Base-by-base conservation (phyloP, 1,140 invertebrate species). In the Ganaspis sp. region DNA sequence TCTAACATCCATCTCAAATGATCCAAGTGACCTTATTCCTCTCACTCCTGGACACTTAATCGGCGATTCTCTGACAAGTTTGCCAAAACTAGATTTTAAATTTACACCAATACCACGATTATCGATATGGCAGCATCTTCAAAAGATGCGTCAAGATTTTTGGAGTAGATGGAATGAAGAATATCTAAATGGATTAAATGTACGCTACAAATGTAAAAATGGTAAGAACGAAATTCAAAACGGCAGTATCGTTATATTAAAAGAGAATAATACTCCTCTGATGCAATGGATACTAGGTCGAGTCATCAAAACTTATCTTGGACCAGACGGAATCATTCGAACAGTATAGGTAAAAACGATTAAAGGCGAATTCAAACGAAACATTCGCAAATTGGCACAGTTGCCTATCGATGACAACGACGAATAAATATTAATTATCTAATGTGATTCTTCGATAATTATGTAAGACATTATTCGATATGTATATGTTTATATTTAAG, bases 1-100 rank as follows among this genome's bases (percentile, higher is more conserved):
- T 17, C 26, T 64, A 6, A 64, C 15, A 8, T 6, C 72, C 0
- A 40, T 64, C 3, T 74, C 72, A 0, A 1, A 21, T 0, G 54
- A 74, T 26, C 58, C 64, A 0, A 74, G 49, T 4, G 73, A 74
- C 9, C 4, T 42, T 4, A 17, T 74, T 6, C 19, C 34, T 1
- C 58, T 69, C n/a, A 54, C 73, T 17, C 58, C 54, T 29, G 73
- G 54, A 0, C 73, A 74, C 49, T 12, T 74, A 1, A 74, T 74
- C 0, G 73, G 58, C 9, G 26, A 54, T 11, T 19, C 72, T 2
- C 19, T 54, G 5, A 38, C 40, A 23, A 17, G 37, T 9, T 37
- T 73, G 38, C 72, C 72, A 0, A 49, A 73, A 37, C 12, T 19
- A 8, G n/a, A 29, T 34, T n/a, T n/a, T 19, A 34, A 4, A 29